Evolutionary conservation across 2,888 invertebrate genomes (phyloP).

Genomic region (Rhodophaea formosa): DNA sequence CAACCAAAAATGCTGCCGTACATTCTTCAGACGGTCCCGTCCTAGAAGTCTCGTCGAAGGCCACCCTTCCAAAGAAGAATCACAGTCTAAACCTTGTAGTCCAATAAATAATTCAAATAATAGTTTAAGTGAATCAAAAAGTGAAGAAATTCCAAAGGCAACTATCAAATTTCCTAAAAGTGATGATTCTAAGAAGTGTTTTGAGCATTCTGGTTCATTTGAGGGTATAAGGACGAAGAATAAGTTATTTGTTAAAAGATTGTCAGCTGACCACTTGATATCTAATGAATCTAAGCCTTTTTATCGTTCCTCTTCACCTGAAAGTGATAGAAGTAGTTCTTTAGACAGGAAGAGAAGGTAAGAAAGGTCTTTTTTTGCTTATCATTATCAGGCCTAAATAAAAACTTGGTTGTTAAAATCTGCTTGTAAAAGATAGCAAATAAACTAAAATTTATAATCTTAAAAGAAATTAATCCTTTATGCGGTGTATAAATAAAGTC

Average conservation of each 20-base stretch:
- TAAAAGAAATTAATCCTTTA: background rate
- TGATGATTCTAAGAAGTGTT: conserved; percentile 62
- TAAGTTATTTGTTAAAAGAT: conserved; percentile 72
- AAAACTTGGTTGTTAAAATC: too few relatives aligned
- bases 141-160: conserved; percentile 70
- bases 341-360: conserved; percentile 73
- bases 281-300: conserved; percentile 66
- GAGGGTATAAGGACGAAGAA: conserved; percentile 71
- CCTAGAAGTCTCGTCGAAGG: conserved; percentile 68
- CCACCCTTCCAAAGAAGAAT: conserved; percentile 53
- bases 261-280: conserved; percentile 75
- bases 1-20: conserved; percentile 67
- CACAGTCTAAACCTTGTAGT: conserved; percentile 58
- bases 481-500: background rate
- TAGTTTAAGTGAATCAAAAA: conserved; percentile 65
- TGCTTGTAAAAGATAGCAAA: background rate
- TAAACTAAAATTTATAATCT: background rate
- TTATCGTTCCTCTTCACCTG: conserved; percentile 70
- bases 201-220: conserved; percentile 74
- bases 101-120: conserved; percentile 64
- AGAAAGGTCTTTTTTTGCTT: conserved; percentile 24
- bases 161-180: conserved; percentile 67
- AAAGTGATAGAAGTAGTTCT: conserved; percentile 74
- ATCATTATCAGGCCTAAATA: conserved; percentile 5
- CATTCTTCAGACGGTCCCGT: conserved; percentile 70